phyloP scores from a whole-genome alignment of 2,888 invertebrate genomes.

The Encarsia formosa region DNA sequence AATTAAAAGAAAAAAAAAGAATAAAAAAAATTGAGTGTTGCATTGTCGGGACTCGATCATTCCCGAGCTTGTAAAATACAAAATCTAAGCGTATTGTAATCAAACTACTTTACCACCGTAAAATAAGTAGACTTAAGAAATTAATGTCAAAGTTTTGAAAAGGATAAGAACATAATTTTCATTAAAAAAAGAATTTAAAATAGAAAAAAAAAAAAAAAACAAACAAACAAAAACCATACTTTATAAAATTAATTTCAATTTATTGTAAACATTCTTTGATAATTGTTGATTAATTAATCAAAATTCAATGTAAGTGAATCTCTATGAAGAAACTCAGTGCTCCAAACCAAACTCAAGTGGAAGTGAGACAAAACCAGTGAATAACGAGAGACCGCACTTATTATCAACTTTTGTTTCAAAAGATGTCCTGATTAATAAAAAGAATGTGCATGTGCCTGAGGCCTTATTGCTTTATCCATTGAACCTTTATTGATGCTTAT shows the following conservation, averaged over 20 bases:
- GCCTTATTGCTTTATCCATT: conserved; percentile 43
- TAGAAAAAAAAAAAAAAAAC: conserved; percentile 16
- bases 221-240: not conserved
- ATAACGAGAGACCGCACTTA: conserved; percentile 35
- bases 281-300: too few species aligned
- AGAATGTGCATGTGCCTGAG: conserved; percentile 52
- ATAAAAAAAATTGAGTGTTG: conserved; percentile 4
- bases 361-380: conserved; percentile 28
- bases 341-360: not conserved
- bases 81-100: conserved; percentile 37
- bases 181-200: not conserved
- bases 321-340: not conserved
- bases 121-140: conserved; percentile 21
- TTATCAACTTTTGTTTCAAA: conserved; percentile 45
- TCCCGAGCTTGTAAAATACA: conserved; percentile 38
- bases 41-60: conserved; percentile 3
- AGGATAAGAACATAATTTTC: conserved; percentile 1
- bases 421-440: conserved; percentile 51
- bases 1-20: conserved; percentile 3
- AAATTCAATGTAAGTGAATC: too few species aligned
- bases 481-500: conserved; percentile 30
- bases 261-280: too few species aligned
- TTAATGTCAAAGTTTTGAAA: conserved; percentile 22
- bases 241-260: too few species aligned
- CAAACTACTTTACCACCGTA: conserved; percentile 29